Conservation (phyloP, 2,113 vertebrate species). For the Vombatus ursinus region DNA sequence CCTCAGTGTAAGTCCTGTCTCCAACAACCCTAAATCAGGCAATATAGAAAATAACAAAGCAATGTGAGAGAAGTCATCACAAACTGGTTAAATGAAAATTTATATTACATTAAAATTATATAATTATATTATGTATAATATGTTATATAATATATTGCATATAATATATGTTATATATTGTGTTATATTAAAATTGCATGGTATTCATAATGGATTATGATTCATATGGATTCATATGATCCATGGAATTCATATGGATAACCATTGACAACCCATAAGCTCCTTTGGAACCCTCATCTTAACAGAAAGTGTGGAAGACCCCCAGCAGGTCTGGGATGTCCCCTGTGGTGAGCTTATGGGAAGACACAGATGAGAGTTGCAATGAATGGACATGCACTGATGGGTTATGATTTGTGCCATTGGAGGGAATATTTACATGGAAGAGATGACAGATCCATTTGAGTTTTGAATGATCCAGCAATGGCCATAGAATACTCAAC, state of each 20-base stretch:
- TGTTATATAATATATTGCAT: no score
- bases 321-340: background rate
- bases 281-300: background rate
- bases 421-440: background rate
- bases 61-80: background rate
- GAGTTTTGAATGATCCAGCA: background rate
- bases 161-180: no score
- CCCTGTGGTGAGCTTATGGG: background rate
- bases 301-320: background rate
- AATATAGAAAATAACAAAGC: background rate
- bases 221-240: background rate
- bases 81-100: background rate
- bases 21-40: background rate
- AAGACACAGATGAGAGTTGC: background rate
- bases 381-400: background rate
- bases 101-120: no score
- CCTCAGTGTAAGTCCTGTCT: background rate
- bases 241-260: background rate
- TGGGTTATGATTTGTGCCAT: background rate
- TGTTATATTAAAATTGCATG: no score
- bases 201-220: background rate
- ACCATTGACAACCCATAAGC: background rate
- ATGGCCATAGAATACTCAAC: background rate
- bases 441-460: background rate
- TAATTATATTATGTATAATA: no score